Evolutionary conservation across 2,113 vertebrate species (phyloP).

Genomic region (Pelvicachromis taeniatus): DNA sequence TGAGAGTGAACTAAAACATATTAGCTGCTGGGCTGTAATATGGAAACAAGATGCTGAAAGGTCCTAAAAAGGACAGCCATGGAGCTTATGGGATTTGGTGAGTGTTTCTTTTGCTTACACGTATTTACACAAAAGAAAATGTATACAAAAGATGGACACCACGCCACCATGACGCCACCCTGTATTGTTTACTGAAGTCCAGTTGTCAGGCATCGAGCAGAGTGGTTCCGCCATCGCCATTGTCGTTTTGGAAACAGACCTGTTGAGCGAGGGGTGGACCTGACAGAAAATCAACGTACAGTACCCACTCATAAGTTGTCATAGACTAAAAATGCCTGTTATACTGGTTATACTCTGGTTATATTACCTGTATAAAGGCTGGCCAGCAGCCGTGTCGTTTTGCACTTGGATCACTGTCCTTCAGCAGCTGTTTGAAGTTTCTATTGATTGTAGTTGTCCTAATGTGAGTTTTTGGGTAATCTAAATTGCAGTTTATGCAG

Average conservation of each 20-base stretch:
- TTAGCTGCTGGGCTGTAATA: background rate
- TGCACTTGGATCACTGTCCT: background rate
- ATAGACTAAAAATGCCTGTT: background rate
- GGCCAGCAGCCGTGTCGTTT: background rate
- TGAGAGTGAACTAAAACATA: background rate
- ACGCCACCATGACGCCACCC: background rate
- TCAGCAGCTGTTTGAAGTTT: background rate
- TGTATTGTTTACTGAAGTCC: background rate
- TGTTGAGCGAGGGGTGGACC: background rate
- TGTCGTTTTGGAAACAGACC: background rate
- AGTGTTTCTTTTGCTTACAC: background rate
- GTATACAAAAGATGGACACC: background rate
- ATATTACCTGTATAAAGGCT: background rate
- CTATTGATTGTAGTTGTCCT: background rate
- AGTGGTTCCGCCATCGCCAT: background rate
- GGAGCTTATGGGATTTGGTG: background rate
- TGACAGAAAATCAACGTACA: background rate
- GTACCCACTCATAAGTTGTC: background rate
- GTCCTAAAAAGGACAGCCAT: background rate
- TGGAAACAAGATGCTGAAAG: background rate
- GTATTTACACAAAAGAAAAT: background rate
- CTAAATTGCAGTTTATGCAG: background rate
- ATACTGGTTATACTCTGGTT: background rate
- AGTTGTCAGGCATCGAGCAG: background rate
- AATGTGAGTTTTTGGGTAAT: background rate